Evolutionary conservation across 2,888 invertebrate genomes (phyloP).

Genomic region (Pterobdella sp.): DNA sequence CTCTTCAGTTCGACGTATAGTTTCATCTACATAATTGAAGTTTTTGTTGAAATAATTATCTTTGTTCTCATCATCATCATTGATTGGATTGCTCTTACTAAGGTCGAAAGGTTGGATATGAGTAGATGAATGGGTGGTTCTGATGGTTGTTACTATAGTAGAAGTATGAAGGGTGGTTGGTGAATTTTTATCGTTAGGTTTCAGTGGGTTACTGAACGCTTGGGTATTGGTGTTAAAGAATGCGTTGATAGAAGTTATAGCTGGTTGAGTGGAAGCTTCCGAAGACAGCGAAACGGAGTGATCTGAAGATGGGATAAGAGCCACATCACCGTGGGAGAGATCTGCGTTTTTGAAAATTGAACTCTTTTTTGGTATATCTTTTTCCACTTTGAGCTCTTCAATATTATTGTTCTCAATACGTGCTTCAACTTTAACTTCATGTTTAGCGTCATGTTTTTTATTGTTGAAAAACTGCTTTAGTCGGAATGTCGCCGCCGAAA

Average conservation of each 20-base stretch:
- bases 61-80: neutral
- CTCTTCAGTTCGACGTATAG: neutral
- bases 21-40: neutral
- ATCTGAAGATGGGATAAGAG: too few relatives aligned
- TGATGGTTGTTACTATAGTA: neutral
- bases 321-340: neutral
- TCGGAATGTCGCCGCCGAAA: neutral
- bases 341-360: slow-evolving; percentile 3
- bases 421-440: neutral
- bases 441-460: neutral
- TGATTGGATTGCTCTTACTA: neutral
- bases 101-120: neutral
- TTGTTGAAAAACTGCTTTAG: neutral
- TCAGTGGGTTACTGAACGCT: too few relatives aligned
- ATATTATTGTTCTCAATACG: neutral
- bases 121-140: neutral
- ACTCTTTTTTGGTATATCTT: neutral
- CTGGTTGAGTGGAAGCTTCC: neutral
- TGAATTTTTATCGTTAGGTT: neutral
- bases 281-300: too few relatives aligned
- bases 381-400: neutral
- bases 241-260: too few relatives aligned
- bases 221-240: too few relatives aligned
- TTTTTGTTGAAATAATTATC: slow-evolving; percentile 1
- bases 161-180: neutral